phyloP scores from a whole-genome alignment of 2,797 vertebrate genomes.

The Leucoraja ocellata region DNA sequence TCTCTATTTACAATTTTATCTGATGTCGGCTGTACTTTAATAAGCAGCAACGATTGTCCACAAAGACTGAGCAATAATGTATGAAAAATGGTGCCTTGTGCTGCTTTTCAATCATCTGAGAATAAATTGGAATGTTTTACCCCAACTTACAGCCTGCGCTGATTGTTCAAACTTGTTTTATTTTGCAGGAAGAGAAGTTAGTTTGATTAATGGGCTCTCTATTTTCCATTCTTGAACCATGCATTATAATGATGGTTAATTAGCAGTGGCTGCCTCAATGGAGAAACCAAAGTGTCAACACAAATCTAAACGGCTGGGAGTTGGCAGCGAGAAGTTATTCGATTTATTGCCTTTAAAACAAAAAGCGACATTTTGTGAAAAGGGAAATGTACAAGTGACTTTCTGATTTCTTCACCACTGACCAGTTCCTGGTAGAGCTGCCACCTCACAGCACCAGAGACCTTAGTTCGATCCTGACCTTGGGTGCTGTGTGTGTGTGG shows the following conservation, averaged over 20 bases:
- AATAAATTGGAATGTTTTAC: background rate
- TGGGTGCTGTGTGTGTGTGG: too few relatives aligned
- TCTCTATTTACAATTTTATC: background rate
- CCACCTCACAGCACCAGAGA: too few relatives aligned
- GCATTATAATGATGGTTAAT: conserved; percentile 21
- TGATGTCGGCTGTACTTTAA: background rate
- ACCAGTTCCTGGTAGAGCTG: too few relatives aligned
- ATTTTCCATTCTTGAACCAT: background rate
- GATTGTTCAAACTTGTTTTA: background rate
- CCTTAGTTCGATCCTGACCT: too few relatives aligned
- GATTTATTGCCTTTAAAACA: background rate
- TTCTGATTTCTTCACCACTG: background rate
- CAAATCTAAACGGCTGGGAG: background rate
- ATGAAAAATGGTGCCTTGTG: background rate
- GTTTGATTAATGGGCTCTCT: conserved; percentile 14
- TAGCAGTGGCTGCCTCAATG: background rate
- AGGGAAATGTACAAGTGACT: background rate
- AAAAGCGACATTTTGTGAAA: background rate
- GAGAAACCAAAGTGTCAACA: background rate
- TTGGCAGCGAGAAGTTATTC: background rate
- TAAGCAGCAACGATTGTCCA: too few relatives aligned
- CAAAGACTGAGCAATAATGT: background rate
- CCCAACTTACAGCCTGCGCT: background rate
- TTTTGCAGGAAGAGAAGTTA: background rate
- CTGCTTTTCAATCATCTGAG: conserved; percentile 7